These are phyloP conservation scores for Platypus cylindrus DNA, from an alignment of 2,888 invertebrate species.

Conservation along the genomic window DNA sequence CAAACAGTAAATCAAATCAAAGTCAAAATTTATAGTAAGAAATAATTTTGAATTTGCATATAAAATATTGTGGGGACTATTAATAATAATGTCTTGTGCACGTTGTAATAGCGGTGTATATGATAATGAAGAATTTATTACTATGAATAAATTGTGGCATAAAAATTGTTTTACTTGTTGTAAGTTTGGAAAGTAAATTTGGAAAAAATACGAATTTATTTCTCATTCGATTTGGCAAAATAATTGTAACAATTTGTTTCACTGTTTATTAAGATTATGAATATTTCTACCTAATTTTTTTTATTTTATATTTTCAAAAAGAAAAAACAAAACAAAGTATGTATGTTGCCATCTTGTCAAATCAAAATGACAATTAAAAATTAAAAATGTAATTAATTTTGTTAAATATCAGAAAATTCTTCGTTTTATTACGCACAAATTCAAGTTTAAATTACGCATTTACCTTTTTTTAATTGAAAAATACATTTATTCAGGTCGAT, in stretches of 20 bases:
- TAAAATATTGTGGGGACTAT: conserved; percentile 4
- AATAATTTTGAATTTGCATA: background rate
- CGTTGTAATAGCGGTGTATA: conserved; percentile 23
- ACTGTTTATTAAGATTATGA: background rate
- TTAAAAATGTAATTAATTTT: too few relatives aligned
- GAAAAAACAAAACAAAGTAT: too few relatives aligned
- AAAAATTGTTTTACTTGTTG: conserved; percentile 25
- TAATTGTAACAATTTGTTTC: background rate
- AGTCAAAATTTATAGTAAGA: conserved; percentile 10
- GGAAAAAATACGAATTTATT: too few relatives aligned
- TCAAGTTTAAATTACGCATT: too few relatives aligned
- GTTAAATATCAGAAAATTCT: too few relatives aligned
- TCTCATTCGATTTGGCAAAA: too few relatives aligned
- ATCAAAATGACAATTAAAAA: too few relatives aligned
- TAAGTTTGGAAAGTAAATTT: too few relatives aligned
- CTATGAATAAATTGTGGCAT: conserved; percentile 26
- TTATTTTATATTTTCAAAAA: background rate
- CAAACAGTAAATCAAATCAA: background rate
- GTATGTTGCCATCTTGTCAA: too few relatives aligned
- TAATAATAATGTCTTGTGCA: conserved; percentile 20
- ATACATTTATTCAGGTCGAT: conserved; percentile 20
- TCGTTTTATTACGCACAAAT: too few relatives aligned
- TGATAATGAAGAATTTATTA: conserved; percentile 22
- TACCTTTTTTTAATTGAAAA: too few relatives aligned
- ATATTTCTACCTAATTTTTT: background rate